Evolutionary conservation across 53 echinoderm and acorn worm species (phyloP).

Genomic region (Patiria pectinifera): DNA sequence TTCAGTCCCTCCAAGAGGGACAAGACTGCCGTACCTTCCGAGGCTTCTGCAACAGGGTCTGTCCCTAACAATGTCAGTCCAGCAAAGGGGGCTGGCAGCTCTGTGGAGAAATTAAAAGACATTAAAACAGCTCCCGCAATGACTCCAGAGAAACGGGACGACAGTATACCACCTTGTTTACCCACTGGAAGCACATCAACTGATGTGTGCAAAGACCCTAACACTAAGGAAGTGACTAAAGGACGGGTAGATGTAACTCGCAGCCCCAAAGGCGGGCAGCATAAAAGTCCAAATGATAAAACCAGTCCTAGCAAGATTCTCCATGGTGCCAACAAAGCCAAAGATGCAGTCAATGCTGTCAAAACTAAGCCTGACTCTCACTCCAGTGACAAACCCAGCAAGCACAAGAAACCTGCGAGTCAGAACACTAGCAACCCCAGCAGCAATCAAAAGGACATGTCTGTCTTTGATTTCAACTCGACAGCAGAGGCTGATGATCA

Average conservation of each 20-base stretch:
- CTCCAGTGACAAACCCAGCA: slow-evolving; percentile 56
- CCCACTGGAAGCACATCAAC: slow-evolving; percentile 49
- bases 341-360: slow-evolving; percentile 49
- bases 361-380: slow-evolving; percentile 71
- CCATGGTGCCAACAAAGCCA: slow-evolving; percentile 48
- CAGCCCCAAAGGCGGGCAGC: slow-evolving; percentile 55
- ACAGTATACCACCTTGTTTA: slow-evolving; percentile 42
- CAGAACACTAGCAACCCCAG: background rate
- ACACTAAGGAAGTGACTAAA: slow-evolving; percentile 43
- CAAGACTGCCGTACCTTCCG: slow-evolving; percentile 53
- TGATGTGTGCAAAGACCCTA: slow-evolving; percentile 47
- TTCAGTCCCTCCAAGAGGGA: slow-evolving; percentile 38
- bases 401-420: slow-evolving; percentile 63
- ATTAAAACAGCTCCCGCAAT: slow-evolving; percentile 14
- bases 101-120: slow-evolving; percentile 52
- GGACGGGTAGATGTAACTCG: slow-evolving; percentile 33
- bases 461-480: slow-evolving; percentile 97
- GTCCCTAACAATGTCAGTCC: slow-evolving; percentile 3
- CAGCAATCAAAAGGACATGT: slow-evolving; percentile 82
- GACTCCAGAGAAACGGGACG: slow-evolving; percentile 45
- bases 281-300: slow-evolving; percentile 48
- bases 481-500: slow-evolving; percentile 64
- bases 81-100: slow-evolving; percentile 32
- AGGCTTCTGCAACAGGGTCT: slow-evolving; percentile 16
- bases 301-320: slow-evolving; percentile 63